Conservation (phyloP, 2,888 invertebrate species). For the Aspidapion aeneum region DNA sequence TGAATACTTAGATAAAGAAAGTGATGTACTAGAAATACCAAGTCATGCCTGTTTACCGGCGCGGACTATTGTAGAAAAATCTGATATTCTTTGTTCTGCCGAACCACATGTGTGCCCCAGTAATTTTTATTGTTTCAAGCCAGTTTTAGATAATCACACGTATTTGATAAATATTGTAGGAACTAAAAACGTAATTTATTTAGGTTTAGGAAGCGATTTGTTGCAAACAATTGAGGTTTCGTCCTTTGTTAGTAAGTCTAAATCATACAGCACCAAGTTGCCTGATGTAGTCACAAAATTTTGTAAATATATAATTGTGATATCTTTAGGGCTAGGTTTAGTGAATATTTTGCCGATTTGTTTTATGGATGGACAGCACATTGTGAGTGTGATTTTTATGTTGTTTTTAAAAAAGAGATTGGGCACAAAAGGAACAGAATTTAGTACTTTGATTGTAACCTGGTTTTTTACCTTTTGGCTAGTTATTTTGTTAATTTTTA, state of each 20-base stretch:
- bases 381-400: constrained; percentile 40
- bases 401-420: background rate
- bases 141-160: constrained; percentile 75
- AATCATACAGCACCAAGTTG: background rate
- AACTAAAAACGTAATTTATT: constrained; percentile 55
- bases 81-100: constrained; percentile 56
- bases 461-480: constrained; percentile 67
- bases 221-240: constrained; percentile 60
- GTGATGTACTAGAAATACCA: constrained; percentile 64
- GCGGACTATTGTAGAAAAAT: constrained; percentile 67
- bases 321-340: constrained; percentile 86
- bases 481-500: constrained; percentile 28
- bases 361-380: constrained; percentile 90
- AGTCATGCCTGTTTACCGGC: constrained; percentile 85
- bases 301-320: constrained; percentile 76
- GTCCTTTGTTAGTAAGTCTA: constrained; percentile 11
- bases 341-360: constrained; percentile 92
- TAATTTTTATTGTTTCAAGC: constrained; percentile 69
- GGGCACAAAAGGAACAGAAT: constrained; percentile 59
- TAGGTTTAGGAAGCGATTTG: constrained; percentile 66
- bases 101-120: constrained; percentile 52
- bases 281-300: constrained; percentile 70
- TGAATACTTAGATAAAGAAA: constrained; percentile 71
- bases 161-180: constrained; percentile 60
- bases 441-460: constrained; percentile 69